Base-by-base conservation (phyloP, 2,113 vertebrate species). In the Lucifuga dentata region DNA sequence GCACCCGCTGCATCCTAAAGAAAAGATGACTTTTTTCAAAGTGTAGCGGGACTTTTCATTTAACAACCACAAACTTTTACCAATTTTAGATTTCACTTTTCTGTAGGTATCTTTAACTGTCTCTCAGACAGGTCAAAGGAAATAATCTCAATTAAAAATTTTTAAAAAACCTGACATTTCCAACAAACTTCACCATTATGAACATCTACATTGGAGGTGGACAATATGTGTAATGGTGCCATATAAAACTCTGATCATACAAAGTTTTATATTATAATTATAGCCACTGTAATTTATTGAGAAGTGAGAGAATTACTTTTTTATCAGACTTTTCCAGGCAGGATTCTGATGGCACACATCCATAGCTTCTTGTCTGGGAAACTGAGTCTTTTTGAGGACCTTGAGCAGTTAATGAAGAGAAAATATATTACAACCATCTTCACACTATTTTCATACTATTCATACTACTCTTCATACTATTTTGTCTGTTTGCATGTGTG, bases 301-400 rank as follows among this genome's bases (percentile, higher is more conserved):
- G 38, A 26, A 16, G 15, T 5, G 8, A 32, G 40, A 6, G 2
- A 9, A 38, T 91, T 97, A 99, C 96, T 95, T 99, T 90, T 90
- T 95, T 61, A 94, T 92, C 80, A 99, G 89, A 45, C 93, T 82
- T 85, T 93, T 97, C 98, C 98, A 99, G 35, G 93, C 76, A 0
- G 93, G 78, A 78, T 76, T 90, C 52, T 86, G 86, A 23, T 51
- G 86, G 83, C 97, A 99, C 74, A 94, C 33, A n/a, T 95, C 92
- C 55, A 95, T 46, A 10, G 95, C 95, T 70, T 76, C 78, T 15
- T 59, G 90, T 77, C 88, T 93, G 12, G 95, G 95, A 82, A 95
- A 97, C 65, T 92, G 87, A 0, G 95, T 98, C 92, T 96, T 99
- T 90, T 95, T 95, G 60, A 98, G 92, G 74, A 99, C 93, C 98